These are phyloP conservation scores for Augiades crinisus DNA, from an alignment of 2,888 invertebrate species.

Conservation along the genomic window DNA sequence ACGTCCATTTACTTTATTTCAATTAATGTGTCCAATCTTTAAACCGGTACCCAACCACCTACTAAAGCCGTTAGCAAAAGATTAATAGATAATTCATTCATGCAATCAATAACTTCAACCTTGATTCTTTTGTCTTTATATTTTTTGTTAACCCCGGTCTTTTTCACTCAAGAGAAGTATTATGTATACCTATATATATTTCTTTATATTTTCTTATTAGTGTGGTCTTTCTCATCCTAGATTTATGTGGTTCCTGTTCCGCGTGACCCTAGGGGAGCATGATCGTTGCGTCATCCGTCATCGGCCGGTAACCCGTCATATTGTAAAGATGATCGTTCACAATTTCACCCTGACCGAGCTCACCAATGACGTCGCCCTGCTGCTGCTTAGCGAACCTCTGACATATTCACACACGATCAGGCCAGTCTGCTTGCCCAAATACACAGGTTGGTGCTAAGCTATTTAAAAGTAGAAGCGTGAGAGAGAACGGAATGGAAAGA, in stretches of 20 bases:
- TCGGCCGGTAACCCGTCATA: conserved; percentile 86
- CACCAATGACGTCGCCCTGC: conserved; percentile 91
- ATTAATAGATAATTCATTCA: too few species aligned
- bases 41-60: too few species aligned
- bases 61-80: too few species aligned
- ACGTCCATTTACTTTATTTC: too few species aligned
- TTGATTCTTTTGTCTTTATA: too few species aligned
- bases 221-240: conserved; percentile 61
- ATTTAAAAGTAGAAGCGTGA: too few species aligned
- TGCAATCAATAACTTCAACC: too few species aligned
- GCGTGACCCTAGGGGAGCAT: conserved; percentile 93
- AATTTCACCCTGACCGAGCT: conserved; percentile 91
- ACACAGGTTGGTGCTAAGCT: neutral
- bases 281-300: conserved; percentile 86
- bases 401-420: conserved; percentile 88
- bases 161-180: too few species aligned
- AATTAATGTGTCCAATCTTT: too few species aligned
- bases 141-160: too few species aligned
- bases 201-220: neutral
- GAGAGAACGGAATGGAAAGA: too few species aligned
- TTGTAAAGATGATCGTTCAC: conserved; percentile 86
- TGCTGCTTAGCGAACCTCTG: conserved; percentile 88
- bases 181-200: too few species aligned
- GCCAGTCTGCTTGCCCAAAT: conserved; percentile 90
- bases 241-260: conserved; percentile 95